Evolutionary conservation across 2,888 invertebrate genomes (phyloP).

Genomic region (Allacma fusca): DNA sequence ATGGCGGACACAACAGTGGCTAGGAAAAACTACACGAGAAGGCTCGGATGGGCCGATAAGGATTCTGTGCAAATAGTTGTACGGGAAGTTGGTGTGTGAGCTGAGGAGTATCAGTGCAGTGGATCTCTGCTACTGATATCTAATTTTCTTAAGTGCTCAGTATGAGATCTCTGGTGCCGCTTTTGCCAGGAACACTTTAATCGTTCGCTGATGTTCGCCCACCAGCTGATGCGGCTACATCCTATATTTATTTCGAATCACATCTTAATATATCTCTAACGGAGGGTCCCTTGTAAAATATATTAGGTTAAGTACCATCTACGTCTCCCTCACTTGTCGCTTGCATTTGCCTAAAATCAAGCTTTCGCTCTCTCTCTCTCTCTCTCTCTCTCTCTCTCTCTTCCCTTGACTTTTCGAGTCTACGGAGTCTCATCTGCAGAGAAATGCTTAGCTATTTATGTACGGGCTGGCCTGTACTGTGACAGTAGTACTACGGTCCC

Average conservation of each 20-base stretch:
- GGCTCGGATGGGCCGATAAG: not conserved
- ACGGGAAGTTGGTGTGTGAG: conserved; percentile 11
- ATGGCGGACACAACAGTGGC: not conserved
- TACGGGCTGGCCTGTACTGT: no score
- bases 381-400: not conserved
- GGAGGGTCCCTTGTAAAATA: conserved; percentile 45
- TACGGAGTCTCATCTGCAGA: not conserved
- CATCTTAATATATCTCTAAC: conserved; percentile 50
- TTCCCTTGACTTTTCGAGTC: not conserved
- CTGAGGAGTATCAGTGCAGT: conserved; percentile 47
- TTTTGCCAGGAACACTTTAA: conserved; percentile 58
- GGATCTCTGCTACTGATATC: conserved; percentile 55
- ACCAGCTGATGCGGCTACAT: conserved; percentile 54
- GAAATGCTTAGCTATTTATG: no score
- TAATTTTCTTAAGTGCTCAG: conserved; percentile 62
- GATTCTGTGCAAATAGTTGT: conserved; percentile 16
- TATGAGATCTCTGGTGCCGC: conserved; percentile 58
- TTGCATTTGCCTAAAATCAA: conserved; percentile 47
- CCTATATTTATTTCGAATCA: conserved; percentile 57
- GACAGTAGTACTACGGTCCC: no score
- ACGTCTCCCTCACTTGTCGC: conserved; percentile 50
- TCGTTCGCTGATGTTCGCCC: conserved; percentile 52
- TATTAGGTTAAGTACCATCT: conserved; percentile 52
- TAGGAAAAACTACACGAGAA: not conserved
- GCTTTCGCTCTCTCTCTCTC: not conserved